Percentiles rank a stretch among this genome's conserved stretches.
These are phyloP conservation scores for Adelognathus sp. DNA, from an alignment of 2,888 invertebrate species.

Conservation along the genomic window DNA sequence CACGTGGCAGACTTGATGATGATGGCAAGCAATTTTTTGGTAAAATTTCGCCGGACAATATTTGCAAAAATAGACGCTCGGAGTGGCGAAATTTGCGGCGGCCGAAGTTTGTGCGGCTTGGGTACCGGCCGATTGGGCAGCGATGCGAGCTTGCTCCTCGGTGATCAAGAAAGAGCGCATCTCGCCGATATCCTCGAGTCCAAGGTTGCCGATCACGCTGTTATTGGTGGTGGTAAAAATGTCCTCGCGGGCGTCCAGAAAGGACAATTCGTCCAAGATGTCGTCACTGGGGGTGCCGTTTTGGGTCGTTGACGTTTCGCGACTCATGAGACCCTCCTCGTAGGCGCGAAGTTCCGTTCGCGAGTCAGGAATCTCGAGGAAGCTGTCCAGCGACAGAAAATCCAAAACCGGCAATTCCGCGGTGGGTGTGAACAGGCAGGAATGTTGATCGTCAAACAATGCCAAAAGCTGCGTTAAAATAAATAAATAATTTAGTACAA, in stretches of 20 bases:
- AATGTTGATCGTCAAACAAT: conserved; percentile 35
- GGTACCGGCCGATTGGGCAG: background rate
- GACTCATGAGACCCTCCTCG: background rate
- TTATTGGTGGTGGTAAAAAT: background rate
- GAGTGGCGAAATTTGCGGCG: too few relatives aligned
- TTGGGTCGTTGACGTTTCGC: background rate
- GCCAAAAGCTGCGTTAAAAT: conserved; percentile 31
- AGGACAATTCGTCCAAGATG: background rate
- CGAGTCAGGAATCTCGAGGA: background rate
- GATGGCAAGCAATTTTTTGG: conserved; percentile 23
- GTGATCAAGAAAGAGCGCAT: background rate
- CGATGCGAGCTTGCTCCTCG: too few relatives aligned
- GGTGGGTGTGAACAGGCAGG: background rate
- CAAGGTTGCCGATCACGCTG: background rate
- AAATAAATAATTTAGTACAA: background rate
- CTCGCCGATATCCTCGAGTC: conserved; percentile 10
- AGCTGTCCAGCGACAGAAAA: background rate
- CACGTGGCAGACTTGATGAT: conserved; percentile 48
- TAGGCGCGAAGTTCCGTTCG: background rate
- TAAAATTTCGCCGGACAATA: conserved; percentile 43
- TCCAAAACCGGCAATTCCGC: background rate
- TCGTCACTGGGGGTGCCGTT: too few relatives aligned
- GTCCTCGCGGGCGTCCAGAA: background rate
- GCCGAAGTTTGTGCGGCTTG: too few relatives aligned
- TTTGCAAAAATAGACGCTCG: conserved; percentile 21